Conservation (phyloP, 1,140 invertebrate genomes). For the Tetramorium simillimum region DNA sequence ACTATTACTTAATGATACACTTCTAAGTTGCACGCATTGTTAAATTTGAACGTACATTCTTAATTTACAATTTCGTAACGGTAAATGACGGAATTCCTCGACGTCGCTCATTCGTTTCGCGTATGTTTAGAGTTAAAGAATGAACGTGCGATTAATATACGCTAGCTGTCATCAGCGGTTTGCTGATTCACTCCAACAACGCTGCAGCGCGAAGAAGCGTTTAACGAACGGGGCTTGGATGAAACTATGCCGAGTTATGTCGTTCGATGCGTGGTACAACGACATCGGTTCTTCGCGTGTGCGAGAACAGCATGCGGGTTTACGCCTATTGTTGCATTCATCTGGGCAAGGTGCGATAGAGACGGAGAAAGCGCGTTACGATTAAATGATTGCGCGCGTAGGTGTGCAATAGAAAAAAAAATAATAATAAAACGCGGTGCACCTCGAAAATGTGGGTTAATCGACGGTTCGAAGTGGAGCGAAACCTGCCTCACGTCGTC, state of each 20-base stretch:
- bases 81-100: constrained; percentile 9
- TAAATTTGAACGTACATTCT: constrained; percentile 24
- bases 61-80: constrained; percentile 42
- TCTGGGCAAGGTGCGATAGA: constrained; percentile 28
- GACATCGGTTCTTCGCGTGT: not conserved
- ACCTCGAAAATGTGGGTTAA: constrained; percentile 53
- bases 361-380: constrained; percentile 62
- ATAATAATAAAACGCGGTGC: constrained; percentile 22
- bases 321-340: not conserved
- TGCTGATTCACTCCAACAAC: constrained; percentile 19
- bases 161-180: not conserved
- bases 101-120: constrained; percentile 11
- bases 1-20: constrained; percentile 21
- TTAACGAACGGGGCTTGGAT: not conserved
- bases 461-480: constrained; percentile 57
- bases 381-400: constrained; percentile 63
- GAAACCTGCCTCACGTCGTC: constrained; percentile 25
- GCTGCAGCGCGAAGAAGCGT: not conserved
- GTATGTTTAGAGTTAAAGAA: constrained; percentile 14
- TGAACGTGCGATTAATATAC: not conserved
- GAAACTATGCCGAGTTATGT: not conserved
- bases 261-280: constrained; percentile 24
- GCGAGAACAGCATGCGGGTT: not conserved
- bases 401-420: constrained; percentile 58
- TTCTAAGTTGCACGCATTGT: not conserved